Evolutionary conservation across 2,113 vertebrate genomes (phyloP).

Genomic region (Macquaria australasica): DNA sequence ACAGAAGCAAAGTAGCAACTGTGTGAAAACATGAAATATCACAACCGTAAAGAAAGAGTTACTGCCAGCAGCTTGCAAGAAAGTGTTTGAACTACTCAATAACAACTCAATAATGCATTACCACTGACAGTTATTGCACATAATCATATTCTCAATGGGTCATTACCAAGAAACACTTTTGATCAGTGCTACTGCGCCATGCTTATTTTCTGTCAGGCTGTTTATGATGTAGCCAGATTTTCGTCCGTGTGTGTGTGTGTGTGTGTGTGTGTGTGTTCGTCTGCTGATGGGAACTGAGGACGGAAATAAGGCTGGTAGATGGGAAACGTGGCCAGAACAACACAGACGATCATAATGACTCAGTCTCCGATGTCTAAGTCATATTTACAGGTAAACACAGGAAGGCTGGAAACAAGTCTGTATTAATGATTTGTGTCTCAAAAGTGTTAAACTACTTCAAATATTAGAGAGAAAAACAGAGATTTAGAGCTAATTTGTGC

Average conservation of each 20-base stretch:
- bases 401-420: constrained; percentile 25
- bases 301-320: constrained; percentile 33
- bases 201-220: constrained; percentile 34
- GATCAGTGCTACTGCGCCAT: constrained; percentile 39
- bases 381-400: constrained; percentile 28
- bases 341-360: constrained; percentile 42
- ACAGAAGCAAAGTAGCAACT: constrained; percentile 13
- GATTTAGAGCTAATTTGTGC: background rate
- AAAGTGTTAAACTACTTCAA: constrained; percentile 15
- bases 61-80: constrained; percentile 34
- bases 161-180: constrained; percentile 54
- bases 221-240: constrained; percentile 32
- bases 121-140: constrained; percentile 48
- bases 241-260: background rate
- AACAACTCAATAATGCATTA: constrained; percentile 64
- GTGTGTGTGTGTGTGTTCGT: constrained; percentile 5
- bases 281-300: constrained; percentile 48
- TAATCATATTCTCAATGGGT: constrained; percentile 57
- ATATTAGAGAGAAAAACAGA: background rate
- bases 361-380: constrained; percentile 33
- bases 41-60: constrained; percentile 15
- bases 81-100: constrained; percentile 51
- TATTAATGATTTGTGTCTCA: background rate
- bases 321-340: constrained; percentile 45
- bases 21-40: constrained; percentile 20